Evolutionary conservation across 2,797 vertebrate species (phyloP).

Genomic region (Notolabrus celidotus): DNA sequence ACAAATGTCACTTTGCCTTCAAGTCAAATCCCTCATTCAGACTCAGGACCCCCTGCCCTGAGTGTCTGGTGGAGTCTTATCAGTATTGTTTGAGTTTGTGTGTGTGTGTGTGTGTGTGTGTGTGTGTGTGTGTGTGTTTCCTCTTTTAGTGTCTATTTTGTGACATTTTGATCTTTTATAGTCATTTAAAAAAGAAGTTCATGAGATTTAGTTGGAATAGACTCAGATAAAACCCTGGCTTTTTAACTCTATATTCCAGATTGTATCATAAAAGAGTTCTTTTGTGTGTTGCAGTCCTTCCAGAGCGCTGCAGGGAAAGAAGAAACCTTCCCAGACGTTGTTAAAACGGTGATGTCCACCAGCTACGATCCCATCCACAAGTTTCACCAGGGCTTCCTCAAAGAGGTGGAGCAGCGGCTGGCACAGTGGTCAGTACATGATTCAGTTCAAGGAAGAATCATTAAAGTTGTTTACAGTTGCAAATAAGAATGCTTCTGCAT

Average conservation of each 20-base stretch:
- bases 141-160: background rate
- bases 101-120: background rate
- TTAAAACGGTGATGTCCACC: slow-evolving; percentile 88
- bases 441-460: too few relatives aligned
- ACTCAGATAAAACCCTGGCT: too few relatives aligned
- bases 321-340: slow-evolving; percentile 88
- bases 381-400: slow-evolving; percentile 93
- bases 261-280: too few relatives aligned
- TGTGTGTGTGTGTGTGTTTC: background rate
- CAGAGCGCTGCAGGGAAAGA: slow-evolving; percentile 87
- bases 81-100: background rate
- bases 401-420: slow-evolving; percentile 94
- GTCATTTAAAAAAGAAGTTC: too few relatives aligned
- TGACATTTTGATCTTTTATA: too few relatives aligned
- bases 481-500: background rate
- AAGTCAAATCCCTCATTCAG: slow-evolving; percentile 3
- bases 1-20: slow-evolving; percentile 19
- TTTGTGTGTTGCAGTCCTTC: slow-evolving; percentile 88
- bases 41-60: background rate
- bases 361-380: slow-evolving; percentile 93
- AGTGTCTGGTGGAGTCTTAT: background rate
- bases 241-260: too few relatives aligned
- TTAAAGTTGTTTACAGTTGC: too few relatives aligned
- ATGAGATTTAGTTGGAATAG: too few relatives aligned
- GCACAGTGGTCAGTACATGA: slow-evolving; percentile 89